phyloP scores from a whole-genome alignment of 2,888 invertebrate species.

The Ichneumoninae sp. region DNA sequence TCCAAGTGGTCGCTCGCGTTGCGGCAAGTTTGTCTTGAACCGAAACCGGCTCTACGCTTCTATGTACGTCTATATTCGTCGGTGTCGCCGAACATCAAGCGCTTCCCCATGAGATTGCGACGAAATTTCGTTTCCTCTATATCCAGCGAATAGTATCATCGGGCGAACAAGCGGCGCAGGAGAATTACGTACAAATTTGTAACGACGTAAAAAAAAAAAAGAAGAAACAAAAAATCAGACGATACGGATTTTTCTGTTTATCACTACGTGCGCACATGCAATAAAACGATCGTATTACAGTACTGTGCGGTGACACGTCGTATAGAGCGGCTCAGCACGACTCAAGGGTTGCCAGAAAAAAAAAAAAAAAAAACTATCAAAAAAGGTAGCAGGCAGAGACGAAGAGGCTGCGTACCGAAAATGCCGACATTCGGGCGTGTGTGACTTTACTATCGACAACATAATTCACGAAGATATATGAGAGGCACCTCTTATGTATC shows the following conservation, averaged over 20 bases:
- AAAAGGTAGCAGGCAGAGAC: conserved; percentile 32
- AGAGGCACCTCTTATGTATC: conserved; percentile 74
- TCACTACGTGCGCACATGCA: neutral
- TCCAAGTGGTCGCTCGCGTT: neutral
- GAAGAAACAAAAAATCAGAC: conserved; percentile 1
- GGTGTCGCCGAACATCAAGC: conserved; percentile 7
- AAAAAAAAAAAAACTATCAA: conserved; percentile 34
- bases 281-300: neutral
- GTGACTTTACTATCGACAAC: conserved; percentile 74
- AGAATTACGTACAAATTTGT: neutral
- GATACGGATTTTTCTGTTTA: neutral
- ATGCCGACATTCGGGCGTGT: conserved; percentile 78
- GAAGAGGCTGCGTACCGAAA: conserved; percentile 65
- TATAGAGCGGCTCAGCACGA: neutral
- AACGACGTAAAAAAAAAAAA: neutral
- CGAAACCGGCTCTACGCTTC: neutral
- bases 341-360: neutral
- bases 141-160: conserved; percentile 3
- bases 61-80: neutral
- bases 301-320: neutral
- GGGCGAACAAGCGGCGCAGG: neutral
- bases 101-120: conserved; percentile 6
- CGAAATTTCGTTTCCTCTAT: neutral
- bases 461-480: conserved; percentile 58
- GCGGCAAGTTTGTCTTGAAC: neutral